Base-by-base conservation (phyloP, 2,113 vertebrate genomes). In the Willisornis vidua region DNA sequence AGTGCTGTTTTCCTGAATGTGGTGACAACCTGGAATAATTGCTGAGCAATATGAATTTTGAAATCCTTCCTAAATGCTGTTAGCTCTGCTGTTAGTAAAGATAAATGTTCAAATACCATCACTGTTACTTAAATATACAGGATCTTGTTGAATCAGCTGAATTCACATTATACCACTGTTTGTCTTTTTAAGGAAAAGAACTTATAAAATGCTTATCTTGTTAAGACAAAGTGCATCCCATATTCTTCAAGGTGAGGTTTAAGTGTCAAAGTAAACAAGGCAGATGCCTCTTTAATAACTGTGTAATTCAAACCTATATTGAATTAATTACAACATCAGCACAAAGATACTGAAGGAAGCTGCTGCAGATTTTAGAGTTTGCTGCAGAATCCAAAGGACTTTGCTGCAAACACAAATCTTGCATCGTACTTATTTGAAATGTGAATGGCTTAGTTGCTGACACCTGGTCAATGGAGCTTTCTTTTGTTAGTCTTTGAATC, bases 291-390 rank as follows among this genome's bases (percentile, higher is more conserved):
- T 90, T 86, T 92, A 93, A 71, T 93, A 94, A 57, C 57, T n/a
- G 7, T 68, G 48, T 78, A 76, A 84, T 95, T 96, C 73, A 81
- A 52, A 84, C 82, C 77, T 90, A 65, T 94, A 95, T 94, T 94
- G 93, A 95, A 94, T 95, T 89, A 91, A 88, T 96, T 95, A 87
- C 78, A 92, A 72, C 58, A 7, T 89, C 79, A 78, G 48, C 43
- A 72, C 0, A 6, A 78, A 75, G 57, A 86, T 33, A 65, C 62
- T 57, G 49, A 77, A 61, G 68, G 24, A 86, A 92, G 48, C 43
- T 84, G 57, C 54, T 87, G 33, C 35, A 67, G 16, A 72, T 76
- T 88, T 83, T 17, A 54, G 17, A 52, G 33, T 80, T 85, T 94
- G 45, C 54, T 91, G 75, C 33, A 86, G 61, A 83, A 95, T 91